Conservation (phyloP, 2,797 vertebrate genomes). For the Moxostoma hubbsi region DNA sequence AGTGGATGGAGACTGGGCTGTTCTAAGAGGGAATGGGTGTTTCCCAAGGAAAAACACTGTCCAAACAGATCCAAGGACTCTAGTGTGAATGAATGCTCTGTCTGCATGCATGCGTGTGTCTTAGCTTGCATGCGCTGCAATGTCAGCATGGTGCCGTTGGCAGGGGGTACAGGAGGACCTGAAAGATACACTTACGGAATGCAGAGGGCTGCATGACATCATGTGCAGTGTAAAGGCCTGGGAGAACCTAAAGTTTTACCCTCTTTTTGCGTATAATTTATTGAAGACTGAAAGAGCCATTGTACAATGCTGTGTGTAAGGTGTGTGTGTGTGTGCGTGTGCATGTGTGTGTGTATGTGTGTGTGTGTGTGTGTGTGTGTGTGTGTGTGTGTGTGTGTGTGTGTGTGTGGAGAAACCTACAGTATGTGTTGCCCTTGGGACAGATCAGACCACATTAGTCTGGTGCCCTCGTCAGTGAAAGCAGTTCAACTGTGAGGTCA, state of each 20-base stretch:
- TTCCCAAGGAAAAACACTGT: conserved; percentile 24
- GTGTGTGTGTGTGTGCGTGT: conserved; percentile 11
- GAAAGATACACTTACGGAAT: conserved; percentile 60
- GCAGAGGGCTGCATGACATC: conserved; percentile 56
- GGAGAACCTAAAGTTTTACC: conserved; percentile 41
- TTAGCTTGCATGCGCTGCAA: conserved; percentile 30
- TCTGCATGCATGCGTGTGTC: conserved; percentile 40
- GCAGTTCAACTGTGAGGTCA: conserved; percentile 41
- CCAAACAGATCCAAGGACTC: conserved; percentile 38
- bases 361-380: conserved; percentile 4
- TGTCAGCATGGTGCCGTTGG: conserved; percentile 9
- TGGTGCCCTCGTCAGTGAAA: conserved; percentile 39
- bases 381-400: conserved; percentile 6
- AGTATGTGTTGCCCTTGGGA: conserved; percentile 1
- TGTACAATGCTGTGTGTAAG: conserved; percentile 16
- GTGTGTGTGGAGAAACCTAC: conserved; percentile 25
- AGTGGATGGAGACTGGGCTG: conserved; percentile 4
- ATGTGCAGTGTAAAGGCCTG: conserved; percentile 44
- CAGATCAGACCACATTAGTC: conserved; percentile 38
- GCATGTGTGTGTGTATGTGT: not conserved
- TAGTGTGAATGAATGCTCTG: conserved; percentile 50
- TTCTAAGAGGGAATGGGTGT: conserved; percentile 29
- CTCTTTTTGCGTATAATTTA: conserved; percentile 48
- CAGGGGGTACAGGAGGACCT: conserved; percentile 45
- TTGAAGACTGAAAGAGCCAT: conserved; percentile 46